phyloP scores from a whole-genome alignment of 2,113 vertebrate species.

The Pionites leucogaster region DNA sequence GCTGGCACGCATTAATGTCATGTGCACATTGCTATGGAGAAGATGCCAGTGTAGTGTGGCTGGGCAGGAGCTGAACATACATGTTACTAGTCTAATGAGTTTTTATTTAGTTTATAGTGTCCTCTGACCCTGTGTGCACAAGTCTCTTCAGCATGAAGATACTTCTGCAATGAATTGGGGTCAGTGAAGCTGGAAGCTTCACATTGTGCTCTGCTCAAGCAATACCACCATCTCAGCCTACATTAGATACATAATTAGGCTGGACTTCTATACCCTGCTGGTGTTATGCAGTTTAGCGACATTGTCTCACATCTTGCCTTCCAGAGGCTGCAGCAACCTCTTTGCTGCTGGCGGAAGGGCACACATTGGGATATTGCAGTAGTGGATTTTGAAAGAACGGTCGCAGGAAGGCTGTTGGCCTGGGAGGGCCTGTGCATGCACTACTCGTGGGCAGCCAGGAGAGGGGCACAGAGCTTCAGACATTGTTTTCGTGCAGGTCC shows the following conservation, averaged over 20 bases:
- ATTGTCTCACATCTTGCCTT: not conserved
- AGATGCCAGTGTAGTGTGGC: not conserved
- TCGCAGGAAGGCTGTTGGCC: rapidly evolving
- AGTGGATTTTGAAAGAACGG: not conserved
- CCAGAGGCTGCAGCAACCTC: not conserved
- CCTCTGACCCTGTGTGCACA: not conserved
- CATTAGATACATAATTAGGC: rapidly evolving
- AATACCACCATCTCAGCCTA: not conserved
- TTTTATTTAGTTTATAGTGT: not conserved
- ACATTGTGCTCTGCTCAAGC: rapidly evolving
- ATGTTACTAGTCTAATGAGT: not conserved
- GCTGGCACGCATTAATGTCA: not conserved
- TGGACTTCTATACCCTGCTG: not conserved
- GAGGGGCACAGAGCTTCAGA: not conserved
- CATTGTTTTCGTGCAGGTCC: not conserved
- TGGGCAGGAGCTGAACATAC: not conserved
- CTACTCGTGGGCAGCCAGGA: not conserved
- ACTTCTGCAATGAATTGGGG: not conserved
- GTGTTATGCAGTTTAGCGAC: not conserved
- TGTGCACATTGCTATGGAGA: not conserved
- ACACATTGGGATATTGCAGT: not conserved
- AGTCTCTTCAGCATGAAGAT: not conserved
- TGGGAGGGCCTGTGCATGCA: not conserved
- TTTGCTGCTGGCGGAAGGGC: not conserved
- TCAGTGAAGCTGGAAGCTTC: not conserved